Percentiles rank a stretch among this genome's conserved stretches.
phyloP scores from a whole-genome alignment of 2,888 invertebrate species.

The Nysson spinosus region DNA sequence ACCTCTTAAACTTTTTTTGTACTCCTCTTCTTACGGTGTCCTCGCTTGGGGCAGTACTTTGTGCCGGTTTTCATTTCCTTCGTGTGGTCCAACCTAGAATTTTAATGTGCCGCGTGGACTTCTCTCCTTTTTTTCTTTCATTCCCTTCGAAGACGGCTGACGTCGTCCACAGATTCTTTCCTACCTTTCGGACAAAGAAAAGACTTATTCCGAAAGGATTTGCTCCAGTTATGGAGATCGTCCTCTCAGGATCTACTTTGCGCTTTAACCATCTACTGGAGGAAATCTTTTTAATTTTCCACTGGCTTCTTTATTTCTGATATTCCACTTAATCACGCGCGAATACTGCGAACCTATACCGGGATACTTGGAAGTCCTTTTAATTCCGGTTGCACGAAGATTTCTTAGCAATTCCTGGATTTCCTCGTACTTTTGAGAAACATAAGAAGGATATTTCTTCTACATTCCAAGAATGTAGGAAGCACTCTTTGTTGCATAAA shows the following conservation, averaged over 20 bases:
- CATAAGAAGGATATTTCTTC: neutral
- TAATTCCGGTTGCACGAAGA: neutral
- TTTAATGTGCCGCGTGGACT: constrained; percentile 10
- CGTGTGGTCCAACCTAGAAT: constrained; percentile 1
- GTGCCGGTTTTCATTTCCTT: constrained; percentile 16
- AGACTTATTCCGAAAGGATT: neutral
- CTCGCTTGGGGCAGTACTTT: constrained; percentile 11
- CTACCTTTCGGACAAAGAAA: neutral
- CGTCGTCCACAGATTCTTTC: neutral
- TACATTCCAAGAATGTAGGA: neutral
- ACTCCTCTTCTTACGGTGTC: neutral
- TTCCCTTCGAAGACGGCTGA: neutral
- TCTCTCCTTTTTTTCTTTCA: constrained; percentile 4
- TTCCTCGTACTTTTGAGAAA: neutral
- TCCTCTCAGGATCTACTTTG: neutral
- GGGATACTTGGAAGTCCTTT: neutral
- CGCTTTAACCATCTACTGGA: neutral
- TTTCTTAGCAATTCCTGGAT: constrained; percentile 5
- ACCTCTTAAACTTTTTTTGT: neutral
- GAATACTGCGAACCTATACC: neutral
- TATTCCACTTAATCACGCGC: neutral
- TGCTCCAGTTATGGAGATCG: neutral
- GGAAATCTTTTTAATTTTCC: constrained; percentile 13
- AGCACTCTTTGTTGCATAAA: neutral
- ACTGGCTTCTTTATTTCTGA: neutral